Evolutionary conservation across 2,888 invertebrate species (phyloP), one percentile per base, ranked within the genome.

Genomic region (Drosophila neoperkinsi): DNA sequence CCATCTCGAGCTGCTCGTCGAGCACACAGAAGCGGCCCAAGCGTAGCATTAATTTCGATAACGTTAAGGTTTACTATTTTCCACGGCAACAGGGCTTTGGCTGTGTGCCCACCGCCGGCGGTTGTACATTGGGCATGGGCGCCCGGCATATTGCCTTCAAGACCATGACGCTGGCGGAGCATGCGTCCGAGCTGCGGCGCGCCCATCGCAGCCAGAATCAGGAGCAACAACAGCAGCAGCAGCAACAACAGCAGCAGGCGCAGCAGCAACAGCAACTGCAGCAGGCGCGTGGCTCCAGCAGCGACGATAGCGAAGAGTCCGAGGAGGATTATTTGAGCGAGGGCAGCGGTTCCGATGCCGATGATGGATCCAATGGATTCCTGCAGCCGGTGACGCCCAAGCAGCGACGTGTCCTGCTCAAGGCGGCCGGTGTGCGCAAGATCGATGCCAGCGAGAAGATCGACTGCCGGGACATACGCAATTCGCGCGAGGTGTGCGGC

Each of bases 41-140:
- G 93, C 96, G 96, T 84, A 96, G 95, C 51, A 98, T 99, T 75
- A 95, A 96, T 79, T 99, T 99, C 93, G 97, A 98, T 85, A 96
- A 96, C 80, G 99, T 99, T 0, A 98, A 98, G 28, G 98, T 99
- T 13, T 99, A 96, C 93, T 99, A 99, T 94, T 99, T 99, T 94
- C 97, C 98, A 3, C 94, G 99, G 90, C 95, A 97, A 63, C 98
- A 98, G 94, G 98, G 98, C 28, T 97, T 98, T 93, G 96, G 97
- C 43, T 98, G 98, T 94, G 97, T 98, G 74, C 98, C 98, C 57
- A 98, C 98, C 16, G 96, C 97, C 94, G 97, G 97, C 65, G 96
- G 96, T 6, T 96, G 96, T n/a, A 99, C 99, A 4, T 94, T 99
- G 79, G 99, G 99, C 31, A 99, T 99, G 99, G 96, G 96, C 76